Evolutionary conservation across 1,140 invertebrate species (phyloP), one percentile per base, ranked within the genome.

Genomic region (Nilaparvata lugens): DNA sequence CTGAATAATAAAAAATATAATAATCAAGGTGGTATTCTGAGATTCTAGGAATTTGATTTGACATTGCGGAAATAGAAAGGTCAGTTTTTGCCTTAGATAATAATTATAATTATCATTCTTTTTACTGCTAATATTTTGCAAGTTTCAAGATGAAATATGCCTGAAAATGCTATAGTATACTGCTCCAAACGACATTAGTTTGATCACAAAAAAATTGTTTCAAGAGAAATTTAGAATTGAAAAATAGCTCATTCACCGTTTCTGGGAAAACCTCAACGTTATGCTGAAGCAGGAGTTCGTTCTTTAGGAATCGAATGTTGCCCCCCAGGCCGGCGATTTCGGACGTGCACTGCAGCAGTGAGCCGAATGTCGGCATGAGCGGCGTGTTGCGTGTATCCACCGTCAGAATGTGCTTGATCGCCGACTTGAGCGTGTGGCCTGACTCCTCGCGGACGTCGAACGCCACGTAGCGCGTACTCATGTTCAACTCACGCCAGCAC

Each of bases 291-390:
- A 81, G 79, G 21, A 89, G 68, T 69, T 95, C 91, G 64, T 90
- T 88, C 72, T 92, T 92, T 1, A 93, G 68, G 72, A 91, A 93
- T 18, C 87, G 85, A 31, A 92, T 83, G 72, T 93, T 86, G 3
- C 93, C 93, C 19, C 91, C 93, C 1, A 95, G 72, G 1, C 93
- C 91, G 51, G 92, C 90, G 70, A 90, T 75, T 79, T 95, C 93
- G 64, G 86, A 80, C 6, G 77, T 81, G 55, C 84, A 75, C 71
- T 85, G 82, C 18, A 91, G 72, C 54, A 87, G 75, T 18, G 78
- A 74, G 16, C 93, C 92, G 61, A 68, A 71, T 23, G 78, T 81
- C 0, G 93, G 91, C 71, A 95, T 87, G 64, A 93, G 83, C 19
- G 75, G 66, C 62, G 87, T 83, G 73, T 95, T 88, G 62, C 92